Evolutionary conservation across 2,888 invertebrate species (phyloP), one percentile per base, ranked within the genome.

Genomic region (Linnaemya vulpina): DNA sequence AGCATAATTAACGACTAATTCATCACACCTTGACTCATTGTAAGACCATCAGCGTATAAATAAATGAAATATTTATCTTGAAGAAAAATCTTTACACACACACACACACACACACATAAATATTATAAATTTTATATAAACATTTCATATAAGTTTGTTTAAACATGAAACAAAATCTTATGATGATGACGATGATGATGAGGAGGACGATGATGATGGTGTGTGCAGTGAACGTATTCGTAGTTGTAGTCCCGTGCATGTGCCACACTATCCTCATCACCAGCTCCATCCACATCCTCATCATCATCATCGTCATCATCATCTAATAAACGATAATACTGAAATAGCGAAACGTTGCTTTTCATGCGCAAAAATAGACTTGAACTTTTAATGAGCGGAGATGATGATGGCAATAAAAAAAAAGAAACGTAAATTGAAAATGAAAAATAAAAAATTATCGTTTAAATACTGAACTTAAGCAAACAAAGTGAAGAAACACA

Each of bases 291-390:
- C 25, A 15, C 65, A 17, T 22, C 43, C 1, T 40, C 30, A 55
- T 76, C 35, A 49, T 30, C 75, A 17, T 38, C 43, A 55, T 67
- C 35, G 35, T 49, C 60, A 30, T 30, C 43, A 51, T 43, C 53
- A 60, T 67, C 60, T 68, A 74, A 80, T 74, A 74, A 80, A 80
- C 51, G 74, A 67, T n/a, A n/a, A n/a, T 30, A 80, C 63, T 60
- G 62, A 80, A 73, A 58, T 49, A 73, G 63, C 70, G 58, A 58
- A 65, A 58, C 65, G 65, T 80, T 68, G 67, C 74, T 22, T 80
- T 53, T 68, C 74, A 80, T 80, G 80, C 74, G 80, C 80, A 80
- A 80, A 80, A 80, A 80, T 80, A 80, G 80, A 80, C 80, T 80
- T 80, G 80, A 80, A 80, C 74, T 80, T 80, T 80, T 80, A 80